phyloP scores from a whole-genome alignment of 1,140 invertebrate species.

The Dendrolimus punctatus region DNA sequence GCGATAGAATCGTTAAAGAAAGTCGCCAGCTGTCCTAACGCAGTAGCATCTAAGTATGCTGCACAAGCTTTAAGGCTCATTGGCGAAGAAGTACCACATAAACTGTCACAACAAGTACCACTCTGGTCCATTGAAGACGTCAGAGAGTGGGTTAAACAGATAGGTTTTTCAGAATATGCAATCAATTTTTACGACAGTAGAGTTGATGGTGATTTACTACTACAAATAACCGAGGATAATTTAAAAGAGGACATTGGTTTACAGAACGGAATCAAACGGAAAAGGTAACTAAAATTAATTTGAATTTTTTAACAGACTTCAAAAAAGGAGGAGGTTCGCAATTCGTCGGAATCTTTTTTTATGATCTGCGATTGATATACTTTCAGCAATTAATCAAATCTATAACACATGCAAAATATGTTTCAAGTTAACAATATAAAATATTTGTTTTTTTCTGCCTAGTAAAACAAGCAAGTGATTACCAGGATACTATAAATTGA shows the following conservation, averaged over 20 bases:
- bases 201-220: conserved; percentile 97
- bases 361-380: no score
- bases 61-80: conserved; percentile 95
- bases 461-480: no score
- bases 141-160: conserved; percentile 97
- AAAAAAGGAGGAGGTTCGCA: no score
- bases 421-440: no score
- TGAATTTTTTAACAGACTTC: conserved; percentile 3
- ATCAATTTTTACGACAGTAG: conserved; percentile 90
- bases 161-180: conserved; percentile 91
- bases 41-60: conserved; percentile 97
- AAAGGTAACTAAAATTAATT: conserved; percentile 73
- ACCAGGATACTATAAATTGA: no score
- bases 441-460: no score
- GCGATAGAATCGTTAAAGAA: conserved; percentile 96
- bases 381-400: no score
- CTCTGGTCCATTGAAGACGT: conserved; percentile 98
- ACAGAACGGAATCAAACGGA: conserved; percentile 92
- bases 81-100: conserved; percentile 97
- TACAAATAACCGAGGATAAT: conserved; percentile 95
- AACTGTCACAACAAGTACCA: conserved; percentile 97
- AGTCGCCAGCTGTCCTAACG: conserved; percentile 97
- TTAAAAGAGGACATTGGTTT: conserved; percentile 94
- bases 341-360: no score
- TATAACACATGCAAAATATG: no score